Base-by-base conservation (phyloP, 2,888 invertebrate species). In the Pseudolycoriella hygida region DNA sequence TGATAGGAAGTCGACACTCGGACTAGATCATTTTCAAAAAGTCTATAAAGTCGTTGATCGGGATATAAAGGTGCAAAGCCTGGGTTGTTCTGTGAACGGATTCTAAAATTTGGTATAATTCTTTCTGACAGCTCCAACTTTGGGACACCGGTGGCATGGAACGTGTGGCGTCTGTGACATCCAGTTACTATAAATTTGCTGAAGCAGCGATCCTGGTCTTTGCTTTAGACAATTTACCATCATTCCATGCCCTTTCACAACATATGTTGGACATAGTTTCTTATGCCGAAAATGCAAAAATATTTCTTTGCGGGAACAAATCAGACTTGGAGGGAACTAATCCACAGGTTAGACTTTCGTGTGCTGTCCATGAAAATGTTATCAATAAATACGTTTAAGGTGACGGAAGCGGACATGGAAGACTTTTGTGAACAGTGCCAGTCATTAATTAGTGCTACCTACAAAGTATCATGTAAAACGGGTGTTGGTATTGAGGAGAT, bases 121-220 rank as follows among this genome's bases (percentile, higher is more conserved):
- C 8, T n/a, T 8, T 4, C 8, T 25, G 17, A 40, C 62, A 93
- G 90, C 68, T 94, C 50, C 90, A 92, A 67, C 67, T 94, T 53
- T 94, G 93, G 92, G 94, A 94, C 60, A 94, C 94, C 32, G 93
- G 92, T 52, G 93, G 93, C 42, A 90, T 94, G 88, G 94, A 94
- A 66, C 72, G 93, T 55, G 90, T 93, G 50, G 92, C 92, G 40
- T 90, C 90, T 3, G 86, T 94, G 17, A 93, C 93, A 11, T 88
- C 89, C 20, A 89, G 88, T 59, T 94, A 94, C 61, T 94, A 92
- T 62, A 92, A 93, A 67, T 90, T 90, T 67, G 87, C 93, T 3
- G 90, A 92, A 61, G 93, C 90, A 49, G 93, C 92, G 47, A 79
- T 94, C 54, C 69, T 94, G 50, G 90, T 92, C 5, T 94, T 92